These are phyloP conservation scores for Gorsachius goisagi DNA, from an alignment of 2,113 vertebrate species.

Conservation along the genomic window DNA sequence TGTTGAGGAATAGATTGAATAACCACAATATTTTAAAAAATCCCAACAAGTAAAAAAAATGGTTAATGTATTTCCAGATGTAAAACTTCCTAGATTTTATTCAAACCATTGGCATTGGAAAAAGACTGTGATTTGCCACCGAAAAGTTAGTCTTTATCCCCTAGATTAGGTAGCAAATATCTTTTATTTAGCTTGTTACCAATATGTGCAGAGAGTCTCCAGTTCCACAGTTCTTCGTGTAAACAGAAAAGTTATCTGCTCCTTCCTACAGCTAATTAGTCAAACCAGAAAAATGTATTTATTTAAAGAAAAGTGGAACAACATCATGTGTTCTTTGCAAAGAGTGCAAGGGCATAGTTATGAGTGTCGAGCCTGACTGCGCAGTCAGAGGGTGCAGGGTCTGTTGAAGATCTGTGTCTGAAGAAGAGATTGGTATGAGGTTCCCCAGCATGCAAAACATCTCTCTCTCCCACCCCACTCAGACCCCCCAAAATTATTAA, in stretches of 20 bases:
- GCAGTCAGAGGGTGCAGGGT: not conserved
- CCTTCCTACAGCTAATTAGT: not conserved
- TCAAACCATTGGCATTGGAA: not conserved
- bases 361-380: not conserved
- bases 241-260: not conserved
- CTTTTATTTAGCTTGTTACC: not conserved
- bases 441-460: not conserved
- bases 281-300: not conserved
- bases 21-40: not conserved
- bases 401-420: not conserved
- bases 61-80: not conserved
- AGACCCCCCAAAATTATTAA: not conserved
- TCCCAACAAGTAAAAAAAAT: not conserved
- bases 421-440: not conserved
- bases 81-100: constrained; percentile 9
- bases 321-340: not conserved
- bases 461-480: not conserved
- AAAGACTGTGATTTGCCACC: constrained; percentile 4
- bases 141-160: constrained; percentile 36
- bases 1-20: not conserved
- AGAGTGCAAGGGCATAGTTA: not conserved
- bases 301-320: not conserved
- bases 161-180: not conserved
- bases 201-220: not conserved
- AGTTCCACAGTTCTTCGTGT: not conserved